Evolutionary conservation across 2,888 invertebrate genomes (phyloP), one percentile per base, ranked within the genome.

Genomic region (Cheilosia variabilis): DNA sequence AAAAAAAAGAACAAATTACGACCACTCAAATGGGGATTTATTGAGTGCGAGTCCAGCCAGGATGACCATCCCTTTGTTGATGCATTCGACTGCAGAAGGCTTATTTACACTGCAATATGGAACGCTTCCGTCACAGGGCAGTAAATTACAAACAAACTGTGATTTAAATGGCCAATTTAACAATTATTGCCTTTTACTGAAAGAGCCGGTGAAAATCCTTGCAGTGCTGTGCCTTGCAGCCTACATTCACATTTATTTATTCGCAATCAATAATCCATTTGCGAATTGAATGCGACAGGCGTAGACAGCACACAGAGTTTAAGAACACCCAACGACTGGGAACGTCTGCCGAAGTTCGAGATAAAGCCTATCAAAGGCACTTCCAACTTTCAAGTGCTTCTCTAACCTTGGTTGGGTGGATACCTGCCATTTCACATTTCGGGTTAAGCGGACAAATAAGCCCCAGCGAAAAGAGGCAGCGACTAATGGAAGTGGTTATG

Each of bases 221-320:
- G 19, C 17, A 19, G 19, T 47, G 22, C 31, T 15, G 7, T 5
- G 4, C 55, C 7, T 19, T 47, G n/a, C 3, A 37, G 4, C 2
- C 2, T 37, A 45, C 24, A 37, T 50, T 50, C 4, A 22, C 37
- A 60, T 50, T 50, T 50, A 71, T 71, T 71, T 71, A 71, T 71
- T 50, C 58, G 50, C 19, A 71, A 71, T 71, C 71, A 71, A 60
- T 71, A 71, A 60, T 41, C 71, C 58, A 71, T 71, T 60, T 71
- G 58, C 3, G 57, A 55, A 57, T 69, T 57, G 69, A n/a, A 47
- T 9, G 19, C 31, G 7, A 24, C 22, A 15, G 15, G n/a, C 50
- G 13, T 19, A 60, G 37, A 58, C 24, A 17, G 27, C 17, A 45
- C 13, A 63, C 27, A 2, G 22, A 52, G 24, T 62, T 13, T 19